phyloP scores from a whole-genome alignment of 2,888 invertebrate genomes.

The Parelbella ahira region DNA sequence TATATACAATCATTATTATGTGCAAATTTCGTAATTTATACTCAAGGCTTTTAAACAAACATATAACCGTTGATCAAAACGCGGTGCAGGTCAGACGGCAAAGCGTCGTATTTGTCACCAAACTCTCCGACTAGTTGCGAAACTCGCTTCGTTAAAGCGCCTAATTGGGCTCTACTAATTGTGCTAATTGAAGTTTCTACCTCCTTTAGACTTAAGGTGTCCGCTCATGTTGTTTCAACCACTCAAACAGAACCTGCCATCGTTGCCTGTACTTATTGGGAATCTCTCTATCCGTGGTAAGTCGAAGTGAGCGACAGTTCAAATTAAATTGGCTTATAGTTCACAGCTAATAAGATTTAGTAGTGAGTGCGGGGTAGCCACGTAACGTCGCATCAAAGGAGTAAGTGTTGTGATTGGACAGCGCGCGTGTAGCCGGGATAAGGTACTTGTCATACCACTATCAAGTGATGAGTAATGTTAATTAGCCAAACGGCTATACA shows the following conservation, averaged over 20 bases:
- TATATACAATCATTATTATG: no score
- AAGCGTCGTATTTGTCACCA: slow-evolving; percentile 63
- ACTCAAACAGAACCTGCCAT: slow-evolving; percentile 31
- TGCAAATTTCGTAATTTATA: no score
- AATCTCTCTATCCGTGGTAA: neutral
- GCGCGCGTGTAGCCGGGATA: no score
- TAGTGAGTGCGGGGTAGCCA: slow-evolving; percentile 27
- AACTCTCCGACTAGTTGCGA: slow-evolving; percentile 56
- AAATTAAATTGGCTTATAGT: slow-evolving; percentile 20
- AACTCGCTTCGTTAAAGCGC: slow-evolving; percentile 72
- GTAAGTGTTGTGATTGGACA: slow-evolving; percentile 27
- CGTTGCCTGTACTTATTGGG: slow-evolving; percentile 13
- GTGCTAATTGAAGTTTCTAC: slow-evolving; percentile 64
- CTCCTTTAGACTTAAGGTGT: slow-evolving; percentile 69
- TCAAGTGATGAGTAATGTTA: no score
- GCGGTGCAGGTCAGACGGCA: slow-evolving; percentile 60
- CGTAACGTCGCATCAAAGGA: slow-evolving; percentile 20
- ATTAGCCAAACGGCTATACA: no score
- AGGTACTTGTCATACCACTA: no score
- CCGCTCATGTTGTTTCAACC: slow-evolving; percentile 35
- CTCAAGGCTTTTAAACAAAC: slow-evolving; percentile 33
- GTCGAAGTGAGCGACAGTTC: slow-evolving; percentile 4
- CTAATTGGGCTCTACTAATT: slow-evolving; percentile 73
- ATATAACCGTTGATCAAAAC: slow-evolving; percentile 42
- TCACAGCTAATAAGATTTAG: slow-evolving; percentile 26